Conservation (phyloP, 2,113 vertebrate genomes). For the Corydoras sp. region DNA sequence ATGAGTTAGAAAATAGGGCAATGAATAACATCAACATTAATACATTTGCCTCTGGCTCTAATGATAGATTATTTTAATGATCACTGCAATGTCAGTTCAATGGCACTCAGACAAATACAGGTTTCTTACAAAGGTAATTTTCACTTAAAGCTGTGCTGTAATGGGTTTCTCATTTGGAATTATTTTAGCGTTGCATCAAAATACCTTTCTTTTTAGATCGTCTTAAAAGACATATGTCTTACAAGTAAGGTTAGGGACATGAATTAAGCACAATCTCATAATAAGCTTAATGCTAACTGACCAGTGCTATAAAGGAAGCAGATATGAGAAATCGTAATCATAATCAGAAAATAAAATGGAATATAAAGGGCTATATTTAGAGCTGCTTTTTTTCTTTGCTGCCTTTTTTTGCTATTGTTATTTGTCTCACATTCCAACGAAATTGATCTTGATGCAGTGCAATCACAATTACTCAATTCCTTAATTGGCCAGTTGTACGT, state of each 20-base stretch:
- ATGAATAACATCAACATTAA: conserved; percentile 96
- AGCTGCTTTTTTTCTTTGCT: conserved; percentile 34
- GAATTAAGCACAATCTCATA: not conserved
- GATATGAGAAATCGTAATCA: conserved; percentile 24
- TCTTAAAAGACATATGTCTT: conserved; percentile 3
- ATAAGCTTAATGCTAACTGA: conserved; percentile 25
- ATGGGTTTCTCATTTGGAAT: conserved; percentile 4
- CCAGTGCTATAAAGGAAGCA: conserved; percentile 18
- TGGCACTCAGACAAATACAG: conserved; percentile 67
- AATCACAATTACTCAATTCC: conserved; percentile 99
- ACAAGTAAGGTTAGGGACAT: conserved; percentile 9
- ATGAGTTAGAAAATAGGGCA: conserved; percentile 88
- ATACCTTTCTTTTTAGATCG: not conserved
- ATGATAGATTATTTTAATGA: conserved; percentile 87
- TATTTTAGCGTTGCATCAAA: not conserved
- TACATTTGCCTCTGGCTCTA: conserved; percentile 87
- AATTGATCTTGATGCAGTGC: conserved; percentile 96
- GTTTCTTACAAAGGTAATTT: not conserved
- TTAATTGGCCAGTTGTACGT: conserved; percentile 98
- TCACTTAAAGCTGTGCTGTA: conserved; percentile 13
- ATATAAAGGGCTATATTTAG: conserved; percentile 21
- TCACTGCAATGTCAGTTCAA: conserved; percentile 90
- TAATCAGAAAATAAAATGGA: conserved; percentile 15
- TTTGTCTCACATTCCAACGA: conserved; percentile 66
- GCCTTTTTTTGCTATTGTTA: conserved; percentile 35